These are phyloP conservation scores for Diorhabda carinulata DNA, from an alignment of 1,140 invertebrate species.

Conservation along the genomic window DNA sequence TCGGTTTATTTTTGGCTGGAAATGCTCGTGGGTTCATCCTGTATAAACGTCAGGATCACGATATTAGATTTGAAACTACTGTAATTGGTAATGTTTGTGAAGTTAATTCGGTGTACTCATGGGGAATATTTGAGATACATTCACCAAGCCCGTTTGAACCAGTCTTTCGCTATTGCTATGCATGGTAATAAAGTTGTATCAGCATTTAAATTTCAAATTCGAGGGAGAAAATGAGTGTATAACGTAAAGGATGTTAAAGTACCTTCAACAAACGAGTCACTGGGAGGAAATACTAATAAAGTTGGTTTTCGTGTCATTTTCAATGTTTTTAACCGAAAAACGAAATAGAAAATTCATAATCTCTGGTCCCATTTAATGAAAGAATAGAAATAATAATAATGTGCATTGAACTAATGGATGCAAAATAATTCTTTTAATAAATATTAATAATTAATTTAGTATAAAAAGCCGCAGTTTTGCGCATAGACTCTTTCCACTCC, in stretches of 20 bases:
- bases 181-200: slow-evolving; percentile 5
- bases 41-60: slow-evolving; percentile 15
- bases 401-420: no score
- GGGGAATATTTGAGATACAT: slow-evolving; percentile 22
- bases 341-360: no score
- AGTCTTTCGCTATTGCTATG: slow-evolving; percentile 6
- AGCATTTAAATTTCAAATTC: slow-evolving; percentile 7
- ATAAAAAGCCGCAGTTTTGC: no score
- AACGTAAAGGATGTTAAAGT: slow-evolving; percentile 1
- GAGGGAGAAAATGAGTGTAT: slow-evolving; percentile 1
- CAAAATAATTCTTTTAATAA: no score
- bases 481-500: no score
- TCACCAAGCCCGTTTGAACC: slow-evolving; percentile 1
- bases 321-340: not conserved
- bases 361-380: no score
- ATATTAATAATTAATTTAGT: no score
- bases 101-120: slow-evolving; percentile 23
- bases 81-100: slow-evolving; percentile 25
- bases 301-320: not conserved
- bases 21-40: not conserved
- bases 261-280: not conserved
- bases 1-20: no score
- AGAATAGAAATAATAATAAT: no score
- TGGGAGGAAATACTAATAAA: slow-evolving; percentile 1
- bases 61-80: slow-evolving; percentile 23